Base-by-base conservation (phyloP, 2,888 invertebrate species). In the Temnothorax unifasciatus region DNA sequence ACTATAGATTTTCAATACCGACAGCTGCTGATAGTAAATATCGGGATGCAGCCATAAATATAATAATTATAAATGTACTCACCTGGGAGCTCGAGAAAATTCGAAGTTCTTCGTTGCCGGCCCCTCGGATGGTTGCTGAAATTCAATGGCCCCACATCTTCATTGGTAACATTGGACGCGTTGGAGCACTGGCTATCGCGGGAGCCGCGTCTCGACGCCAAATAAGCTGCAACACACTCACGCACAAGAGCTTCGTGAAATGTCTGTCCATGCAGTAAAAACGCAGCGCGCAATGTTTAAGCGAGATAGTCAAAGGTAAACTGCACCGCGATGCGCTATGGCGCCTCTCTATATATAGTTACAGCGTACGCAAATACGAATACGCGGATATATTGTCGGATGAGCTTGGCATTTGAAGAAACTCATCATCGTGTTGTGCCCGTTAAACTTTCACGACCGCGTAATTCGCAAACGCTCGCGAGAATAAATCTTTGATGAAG, bases 61-160 rank as follows among this genome's bases (percentile, higher is more conserved):
- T n/a, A 2, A 52, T 74, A 41, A 84, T 61, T 44, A 34, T 59
- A 50, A 29, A n/a, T 21, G 6, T 18, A 38, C 54, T 86, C 94
- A 98, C 98, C 97, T 94, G 98, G 98, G 90, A 98, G 95, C 94
- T 98, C 98, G 75, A 98, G 95, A 93, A 98, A 98, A 95, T 98
- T 98, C 0, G 98, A 98, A 4, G 98, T 98, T 89, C 98, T 95
- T 44, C 98, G 95, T 93, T 98, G 98, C 25, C 97, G 96, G 1
- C 97, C 97, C 2, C 98, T 96, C 90, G 97, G 97, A 38, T 97
- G 97, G 87, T 97, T 96, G 92, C 97, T 97, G 94, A 98, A 98
- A 94, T 97, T 97, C 86, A 97, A 95, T 9, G 98, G 98, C 0
- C 97, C 98, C 74, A 98, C 97, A 91, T 97, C 98, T 94, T 98